Percentiles rank a stretch among this genome's conserved stretches.
phyloP scores from a whole-genome alignment of 2,113 vertebrate genomes.

The Glaucomys volans region DNA sequence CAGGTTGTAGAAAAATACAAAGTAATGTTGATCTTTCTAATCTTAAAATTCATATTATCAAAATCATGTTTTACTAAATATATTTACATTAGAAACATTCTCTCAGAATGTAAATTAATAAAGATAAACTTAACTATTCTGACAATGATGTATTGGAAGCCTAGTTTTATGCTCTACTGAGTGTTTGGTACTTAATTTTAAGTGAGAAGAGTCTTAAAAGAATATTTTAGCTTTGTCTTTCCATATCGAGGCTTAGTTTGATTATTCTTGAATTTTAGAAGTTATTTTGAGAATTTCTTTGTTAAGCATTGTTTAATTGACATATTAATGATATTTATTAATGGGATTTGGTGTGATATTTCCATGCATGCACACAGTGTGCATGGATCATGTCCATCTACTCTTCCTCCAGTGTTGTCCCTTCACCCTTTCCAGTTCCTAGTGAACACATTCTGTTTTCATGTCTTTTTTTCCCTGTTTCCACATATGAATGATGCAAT shows the following conservation, averaged over 20 bases:
- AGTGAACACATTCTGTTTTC: background rate
- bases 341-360: background rate
- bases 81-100: background rate
- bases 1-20: constrained; percentile 5
- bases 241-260: background rate
- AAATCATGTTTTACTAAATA: background rate
- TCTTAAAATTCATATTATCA: constrained; percentile 28
- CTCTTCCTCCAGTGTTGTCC: background rate
- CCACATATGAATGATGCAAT: too few relatives aligned
- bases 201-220: background rate
- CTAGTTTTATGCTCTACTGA: constrained; percentile 1
- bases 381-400: background rate
- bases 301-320: background rate
- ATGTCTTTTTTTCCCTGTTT: background rate
- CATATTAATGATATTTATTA: background rate
- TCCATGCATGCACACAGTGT: background rate
- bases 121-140: background rate
- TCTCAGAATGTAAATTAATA: constrained; percentile 36
- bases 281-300: constrained; percentile 13
- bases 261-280: background rate
- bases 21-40: background rate
- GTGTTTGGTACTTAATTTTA: background rate
- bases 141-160: background rate
- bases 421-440: background rate
- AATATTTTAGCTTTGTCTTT: background rate